Base-by-base conservation (phyloP, 2,888 invertebrate species). In the Chrysina gloriosa region DNA sequence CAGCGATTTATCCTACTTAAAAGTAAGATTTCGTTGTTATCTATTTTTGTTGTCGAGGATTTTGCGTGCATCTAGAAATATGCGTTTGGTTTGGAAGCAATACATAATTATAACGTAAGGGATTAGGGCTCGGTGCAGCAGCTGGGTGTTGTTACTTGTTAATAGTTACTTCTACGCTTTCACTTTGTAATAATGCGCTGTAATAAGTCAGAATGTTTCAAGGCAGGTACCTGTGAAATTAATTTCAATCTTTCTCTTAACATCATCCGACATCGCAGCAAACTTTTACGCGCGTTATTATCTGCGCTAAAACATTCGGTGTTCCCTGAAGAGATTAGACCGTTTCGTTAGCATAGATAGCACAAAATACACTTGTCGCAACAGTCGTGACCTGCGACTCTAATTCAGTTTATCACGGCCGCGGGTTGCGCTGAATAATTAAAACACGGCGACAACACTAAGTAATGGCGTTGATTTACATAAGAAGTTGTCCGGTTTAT, bases 341-440 rank as follows among this genome's bases (percentile, higher is more conserved):
- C 77, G 74, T 78, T 80, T 78, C 78, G 79, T 79, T 79, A 77
- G 78, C 77, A 79, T 79, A 80, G 81, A 82, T 82, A 77, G 76
- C 72, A 79, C 79, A 81, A 81, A 76, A 82, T 82, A 82, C 81
- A 82, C 81, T 82, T 82, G 82, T 81, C 81, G 76, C 75, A 74
- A 78, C 79, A 79, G 77, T 77, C 78, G 79, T 78, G 79, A 80
- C 79, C 79, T 77, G 78, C 75, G 77, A 77, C 77, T 76, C 77
- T 79, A 78, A 79, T 79, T 77, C 79, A 70, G 72, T 79, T 78
- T 78, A 77, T 78, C 78, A 74, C 77, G n/a, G n/a, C 74, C 69
- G 73, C 73, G 70, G 72, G 72, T 72, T 70, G 72, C 71, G 72
- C 75, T 75, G 77, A 75, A 78, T 79, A 79, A 79, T 80, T 80